These are phyloP conservation scores for Umimayanthus kanabou DNA, from an alignment of 92 coral and sea anemone genomes.

Conservation along the genomic window DNA sequence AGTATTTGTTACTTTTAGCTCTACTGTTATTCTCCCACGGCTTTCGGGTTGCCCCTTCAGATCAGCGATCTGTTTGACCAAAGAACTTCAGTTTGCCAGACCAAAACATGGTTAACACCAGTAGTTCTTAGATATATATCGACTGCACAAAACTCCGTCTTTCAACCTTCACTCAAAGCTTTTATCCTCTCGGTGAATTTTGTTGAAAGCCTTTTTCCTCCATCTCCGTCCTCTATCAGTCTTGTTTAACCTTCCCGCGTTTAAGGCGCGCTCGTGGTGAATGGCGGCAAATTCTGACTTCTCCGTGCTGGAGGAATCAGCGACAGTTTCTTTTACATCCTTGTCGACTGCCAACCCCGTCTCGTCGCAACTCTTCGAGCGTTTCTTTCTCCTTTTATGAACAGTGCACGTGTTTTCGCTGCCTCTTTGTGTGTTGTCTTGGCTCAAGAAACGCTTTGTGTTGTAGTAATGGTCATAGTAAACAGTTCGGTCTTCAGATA, in stretches of 20 bases:
- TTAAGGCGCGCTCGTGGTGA: constrained; percentile 86
- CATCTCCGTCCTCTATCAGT: constrained; percentile 85
- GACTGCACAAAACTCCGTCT: background rate
- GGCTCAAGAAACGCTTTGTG: constrained; percentile 12
- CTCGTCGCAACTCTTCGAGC: constrained; percentile 46
- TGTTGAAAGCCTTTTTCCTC: constrained; percentile 64
- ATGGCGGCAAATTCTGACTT: constrained; percentile 79
- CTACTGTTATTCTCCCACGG: background rate
- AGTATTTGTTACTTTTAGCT: background rate
- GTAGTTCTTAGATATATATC: background rate
- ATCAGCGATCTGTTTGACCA: background rate
- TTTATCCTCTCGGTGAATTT: constrained; percentile 42
- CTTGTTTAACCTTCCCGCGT: constrained; percentile 80
- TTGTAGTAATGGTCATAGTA: constrained; percentile 17
- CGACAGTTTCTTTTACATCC: constrained; percentile 22
- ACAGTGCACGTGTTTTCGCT: constrained; percentile 61
- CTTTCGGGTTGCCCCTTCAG: no score
- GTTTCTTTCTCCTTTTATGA: constrained; percentile 45
- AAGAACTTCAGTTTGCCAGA: background rate
- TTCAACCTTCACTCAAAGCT: constrained; percentile 47
- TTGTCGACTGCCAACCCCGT: constrained; percentile 37
- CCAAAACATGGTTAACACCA: background rate
- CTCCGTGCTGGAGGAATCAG: constrained; percentile 40
- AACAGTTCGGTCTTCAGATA: constrained; percentile 36
- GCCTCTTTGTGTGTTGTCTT: constrained; percentile 21